These are phyloP conservation scores for Ophion slaviceki DNA, from an alignment of 2,888 invertebrate genomes.

Conservation along the genomic window DNA sequence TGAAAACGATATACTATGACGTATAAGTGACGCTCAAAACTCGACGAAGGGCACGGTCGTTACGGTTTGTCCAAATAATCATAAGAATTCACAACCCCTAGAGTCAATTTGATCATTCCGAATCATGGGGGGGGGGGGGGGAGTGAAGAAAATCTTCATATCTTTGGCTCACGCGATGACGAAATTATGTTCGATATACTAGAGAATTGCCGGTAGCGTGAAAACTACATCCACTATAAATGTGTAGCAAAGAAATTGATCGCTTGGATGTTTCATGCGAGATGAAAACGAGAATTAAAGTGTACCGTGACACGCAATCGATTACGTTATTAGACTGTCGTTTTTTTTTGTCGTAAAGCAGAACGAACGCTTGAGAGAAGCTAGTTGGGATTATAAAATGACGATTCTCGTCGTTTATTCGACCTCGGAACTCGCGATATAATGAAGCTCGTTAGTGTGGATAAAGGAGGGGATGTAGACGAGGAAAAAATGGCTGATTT, in stretches of 20 bases:
- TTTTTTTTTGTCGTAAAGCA: not conserved
- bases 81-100: conserved; percentile 24
- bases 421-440: not conserved
- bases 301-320: conserved; percentile 35
- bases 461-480: too few relatives aligned
- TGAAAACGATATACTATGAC: not conserved
- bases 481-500: too few relatives aligned
- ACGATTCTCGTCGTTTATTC: not conserved
- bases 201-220: conserved; percentile 38
- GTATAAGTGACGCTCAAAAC: not conserved
- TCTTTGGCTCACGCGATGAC: conserved; percentile 37
- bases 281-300: conserved; percentile 30
- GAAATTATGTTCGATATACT: conserved; percentile 61
- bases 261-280: conserved; percentile 12
- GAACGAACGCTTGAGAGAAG: not conserved
- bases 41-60: conserved; percentile 8
- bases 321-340: conserved; percentile 15
- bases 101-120: conserved; percentile 35
- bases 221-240: conserved; percentile 26
- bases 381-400: not conserved
- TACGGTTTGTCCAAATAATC: not conserved
- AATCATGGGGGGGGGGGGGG: not conserved
- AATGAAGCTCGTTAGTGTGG: not conserved
- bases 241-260: conserved; percentile 30
- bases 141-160: conserved; percentile 16